These are phyloP conservation scores for Crotalus helleri DNA, from an alignment of 2,113 vertebrate genomes.

Conservation along the genomic window DNA sequence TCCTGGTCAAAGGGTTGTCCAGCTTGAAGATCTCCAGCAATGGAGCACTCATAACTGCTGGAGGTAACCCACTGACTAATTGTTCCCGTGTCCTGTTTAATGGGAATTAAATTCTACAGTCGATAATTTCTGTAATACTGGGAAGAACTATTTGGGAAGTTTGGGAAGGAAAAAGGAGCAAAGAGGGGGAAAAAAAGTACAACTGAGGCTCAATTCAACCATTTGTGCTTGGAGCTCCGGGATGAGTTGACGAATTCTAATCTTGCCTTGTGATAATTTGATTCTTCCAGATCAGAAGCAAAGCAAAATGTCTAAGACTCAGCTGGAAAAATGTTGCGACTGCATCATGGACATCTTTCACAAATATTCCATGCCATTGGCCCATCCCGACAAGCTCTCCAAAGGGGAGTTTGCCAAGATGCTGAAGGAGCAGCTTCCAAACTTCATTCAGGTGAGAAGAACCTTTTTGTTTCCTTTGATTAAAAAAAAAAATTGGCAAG, in stretches of 20 bases:
- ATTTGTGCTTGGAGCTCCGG: not conserved
- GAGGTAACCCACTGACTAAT: too few species aligned
- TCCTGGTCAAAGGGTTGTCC: not conserved
- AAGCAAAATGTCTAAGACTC: not conserved
- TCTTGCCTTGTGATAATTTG: not conserved
- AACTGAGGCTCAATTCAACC: not conserved
- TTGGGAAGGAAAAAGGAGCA: not conserved
- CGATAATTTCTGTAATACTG: not conserved
- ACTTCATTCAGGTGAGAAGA: constrained; percentile 44
- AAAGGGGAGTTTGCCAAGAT: constrained; percentile 13
- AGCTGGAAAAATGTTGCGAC: not conserved
- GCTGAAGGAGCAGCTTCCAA: constrained; percentile 5
- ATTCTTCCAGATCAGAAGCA: not conserved
- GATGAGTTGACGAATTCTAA: not conserved
- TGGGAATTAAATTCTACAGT: not conserved
- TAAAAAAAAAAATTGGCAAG: too few species aligned
- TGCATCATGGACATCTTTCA: constrained; percentile 44
- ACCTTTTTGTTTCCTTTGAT: too few species aligned
- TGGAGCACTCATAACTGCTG: too few species aligned
- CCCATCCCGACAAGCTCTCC: not conserved
- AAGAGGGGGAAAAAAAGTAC: not conserved
- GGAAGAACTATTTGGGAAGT: not conserved
- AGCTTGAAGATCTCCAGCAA: not conserved
- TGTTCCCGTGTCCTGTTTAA: not conserved
- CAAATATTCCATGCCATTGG: accelerated